Percentiles rank a stretch among this genome's conserved stretches.
These are phyloP conservation scores for Halictus quadricinctus DNA, from an alignment of 2,888 invertebrate species.

Conservation along the genomic window DNA sequence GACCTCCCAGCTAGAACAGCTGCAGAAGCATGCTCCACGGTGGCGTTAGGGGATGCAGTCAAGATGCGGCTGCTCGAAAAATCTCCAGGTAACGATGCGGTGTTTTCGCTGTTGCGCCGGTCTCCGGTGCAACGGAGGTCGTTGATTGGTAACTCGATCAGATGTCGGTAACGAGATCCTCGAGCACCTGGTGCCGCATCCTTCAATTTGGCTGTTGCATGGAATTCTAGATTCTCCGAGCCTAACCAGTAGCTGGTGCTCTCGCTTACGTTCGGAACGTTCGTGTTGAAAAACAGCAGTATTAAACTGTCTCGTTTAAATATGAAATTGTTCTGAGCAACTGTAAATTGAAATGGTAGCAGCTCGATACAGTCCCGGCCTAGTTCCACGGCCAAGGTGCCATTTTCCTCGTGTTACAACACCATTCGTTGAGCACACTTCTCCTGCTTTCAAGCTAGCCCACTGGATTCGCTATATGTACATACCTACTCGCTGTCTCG, in stretches of 20 bases:
- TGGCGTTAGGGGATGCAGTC: not conserved
- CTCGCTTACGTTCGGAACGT: not conserved
- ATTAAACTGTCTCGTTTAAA: too few species aligned
- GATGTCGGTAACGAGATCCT: slow-evolving; percentile 2
- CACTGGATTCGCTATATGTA: not conserved
- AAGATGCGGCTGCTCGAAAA: not conserved
- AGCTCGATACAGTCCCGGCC: not conserved
- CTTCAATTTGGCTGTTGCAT: not conserved
- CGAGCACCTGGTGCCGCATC: slow-evolving; percentile 1
- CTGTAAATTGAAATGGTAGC: not conserved
- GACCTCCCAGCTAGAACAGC: not conserved
- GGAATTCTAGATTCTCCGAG: not conserved
- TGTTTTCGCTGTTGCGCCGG: not conserved
- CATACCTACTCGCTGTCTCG: not conserved
- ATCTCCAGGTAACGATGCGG: not conserved
- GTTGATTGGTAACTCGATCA: slow-evolving; percentile 5
- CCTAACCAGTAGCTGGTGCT: not conserved
- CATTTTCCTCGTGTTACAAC: not conserved
- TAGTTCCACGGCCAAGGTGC: not conserved
- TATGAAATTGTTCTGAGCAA: not conserved
- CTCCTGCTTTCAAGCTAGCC: not conserved
- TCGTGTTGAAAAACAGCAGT: not conserved
- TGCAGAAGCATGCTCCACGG: not conserved
- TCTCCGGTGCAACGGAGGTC: slow-evolving; percentile 1
- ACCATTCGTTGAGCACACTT: not conserved